Evolutionary conservation across 2,797 vertebrate genomes (phyloP), one percentile per base, ranked within the genome.

Genomic region (Vireo griseus): DNA sequence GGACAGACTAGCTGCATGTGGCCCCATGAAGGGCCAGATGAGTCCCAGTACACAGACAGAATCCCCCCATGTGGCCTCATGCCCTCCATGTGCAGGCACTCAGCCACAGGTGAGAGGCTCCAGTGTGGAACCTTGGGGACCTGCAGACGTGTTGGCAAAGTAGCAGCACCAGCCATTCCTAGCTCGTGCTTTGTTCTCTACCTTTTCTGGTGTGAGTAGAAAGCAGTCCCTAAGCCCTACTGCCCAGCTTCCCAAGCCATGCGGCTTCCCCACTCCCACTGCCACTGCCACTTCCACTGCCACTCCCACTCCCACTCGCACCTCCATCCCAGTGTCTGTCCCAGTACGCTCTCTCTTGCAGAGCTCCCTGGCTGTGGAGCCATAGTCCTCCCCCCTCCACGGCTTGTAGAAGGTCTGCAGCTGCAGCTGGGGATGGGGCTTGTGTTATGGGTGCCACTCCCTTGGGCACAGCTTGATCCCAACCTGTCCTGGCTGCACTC

Each of bases 281-380:
- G 5, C 37, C 37, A 39, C 37, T 39, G 13, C 57, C 35, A 39
- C 37, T 39, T 11, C 37, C 37, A 39, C 37, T 39, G n/a, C 15
- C 1, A 1, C 7, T 54, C 14, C 57, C 35, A 39, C 37, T 39
- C 13, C 37, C 37, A 39, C 37, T 39, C 59, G 39, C 8, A 8
- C 13, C 37, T 84, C 61, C 20, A 33, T 28, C 19, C 31, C 33
- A 24, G 7, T 1, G 2, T 18, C 21, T 76, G 24, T 66, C 44
- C 48, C 0, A 1, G 12, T 0, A 3, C 40, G 19, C 9, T 19
- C 13, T 55, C 15, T 55, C 15, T 50, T 11, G 2, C 1, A 16
- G 13, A 69, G 16, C 13, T 80, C 37, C 33, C 42, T 80, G 57
- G 22, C 21, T 10, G 0, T 6, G 3, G 68, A 85, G 16, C 33